Base-by-base conservation (phyloP, 2,113 vertebrate genomes). In the Elgaria multicarinata region DNA sequence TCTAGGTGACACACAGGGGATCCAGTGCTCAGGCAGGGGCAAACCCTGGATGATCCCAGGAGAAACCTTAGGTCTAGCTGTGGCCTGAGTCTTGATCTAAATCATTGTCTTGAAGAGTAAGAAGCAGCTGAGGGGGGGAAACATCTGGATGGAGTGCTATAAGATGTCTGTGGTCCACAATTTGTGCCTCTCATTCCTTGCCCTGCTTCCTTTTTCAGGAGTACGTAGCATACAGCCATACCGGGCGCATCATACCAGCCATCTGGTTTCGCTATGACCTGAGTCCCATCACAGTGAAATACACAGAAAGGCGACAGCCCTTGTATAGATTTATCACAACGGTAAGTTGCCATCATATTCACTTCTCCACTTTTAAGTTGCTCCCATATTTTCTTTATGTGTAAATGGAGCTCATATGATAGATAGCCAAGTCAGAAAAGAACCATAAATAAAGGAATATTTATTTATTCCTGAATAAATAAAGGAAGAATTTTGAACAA, bases 191-290 rank as follows among this genome's bases (percentile, higher is more conserved):
- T 94, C 55, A 84, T 82, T 75, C 46, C 71, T 0, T 1, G 79
- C 1, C 26, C 66, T n/a, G 0, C 8, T 86, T 90, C 91, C 53
- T 90, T 26, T 53, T 28, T 78, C 89, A 99, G 99, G 99, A 99
- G 86, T 99, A 99, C 0, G 98, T 99, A 0, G 98, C 99, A 53
- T 99, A 99, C 94, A 99, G 99, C 95, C 99, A 99, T 97, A 99
- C 99, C 0, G 99, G 99, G 36, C 97, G 99, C 90, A 99, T 99
- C 95, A 99, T 99, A 95, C 99, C 99, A 0, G 99, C 98, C 20
- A 99, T 99, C 97, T 99, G 99, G 99, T 99, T 99, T 96, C 98
- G 99, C 6, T 99, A 99, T 0, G 99, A 99, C 96, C 97, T 99
- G 93, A 99, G 99, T 96, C 99, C 99, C 87, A 99, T 99, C 97